Conservation (phyloP, 2,888 invertebrate species). For the Mythimna impura region DNA sequence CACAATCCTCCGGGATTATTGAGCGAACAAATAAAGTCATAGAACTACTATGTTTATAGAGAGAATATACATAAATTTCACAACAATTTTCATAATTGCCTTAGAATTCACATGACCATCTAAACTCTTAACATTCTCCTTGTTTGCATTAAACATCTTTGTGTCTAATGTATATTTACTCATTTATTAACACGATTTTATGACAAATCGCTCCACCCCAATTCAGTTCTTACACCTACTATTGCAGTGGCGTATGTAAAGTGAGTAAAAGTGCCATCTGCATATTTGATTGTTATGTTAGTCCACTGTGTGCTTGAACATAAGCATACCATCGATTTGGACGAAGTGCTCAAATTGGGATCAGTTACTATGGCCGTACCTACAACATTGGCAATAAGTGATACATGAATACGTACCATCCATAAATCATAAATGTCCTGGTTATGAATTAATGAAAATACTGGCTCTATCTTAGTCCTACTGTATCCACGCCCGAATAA, state of each 20-base stretch:
- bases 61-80: neutral
- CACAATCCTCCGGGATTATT: constrained; percentile 11
- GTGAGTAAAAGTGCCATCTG: constrained; percentile 30
- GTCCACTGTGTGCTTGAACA: constrained; percentile 24
- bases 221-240: constrained; percentile 4
- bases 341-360: constrained; percentile 11
- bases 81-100: neutral
- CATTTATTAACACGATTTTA: constrained; percentile 7
- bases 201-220: constrained; percentile 8
- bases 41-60: constrained; percentile 7
- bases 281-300: constrained; percentile 30
- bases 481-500: constrained; percentile 62
- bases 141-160: constrained; percentile 9
- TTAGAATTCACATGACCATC: constrained; percentile 2
- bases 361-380: neutral
- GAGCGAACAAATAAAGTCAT: neutral
- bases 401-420: neutral
- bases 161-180: constrained; percentile 7
- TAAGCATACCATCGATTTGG: constrained; percentile 21
- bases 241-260: neutral
- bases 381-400: constrained; percentile 1
- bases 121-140: constrained; percentile 1
- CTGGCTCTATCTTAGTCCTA: constrained; percentile 51
- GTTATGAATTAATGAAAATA: constrained; percentile 31
- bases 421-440: neutral